Conservation (phyloP, 1,140 invertebrate species). For the Drosophila takahashii region DNA sequence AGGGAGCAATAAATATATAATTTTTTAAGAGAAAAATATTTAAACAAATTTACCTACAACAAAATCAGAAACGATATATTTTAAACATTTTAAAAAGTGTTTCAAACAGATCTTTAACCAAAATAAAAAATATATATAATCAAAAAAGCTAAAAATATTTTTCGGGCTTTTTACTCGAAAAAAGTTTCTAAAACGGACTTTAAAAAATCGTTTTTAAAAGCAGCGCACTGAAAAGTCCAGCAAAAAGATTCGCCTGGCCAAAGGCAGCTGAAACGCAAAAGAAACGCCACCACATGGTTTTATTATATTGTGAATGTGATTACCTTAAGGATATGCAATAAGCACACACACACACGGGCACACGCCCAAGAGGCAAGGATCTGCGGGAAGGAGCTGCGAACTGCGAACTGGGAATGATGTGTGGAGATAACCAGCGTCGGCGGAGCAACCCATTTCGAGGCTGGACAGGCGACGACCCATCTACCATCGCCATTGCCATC, state of each 20-base stretch:
- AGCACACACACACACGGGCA: slow-evolving; percentile 55
- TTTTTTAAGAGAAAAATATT: too few species aligned
- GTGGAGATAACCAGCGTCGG: slow-evolving; percentile 40
- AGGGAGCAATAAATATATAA: too few species aligned
- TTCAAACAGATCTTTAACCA: too few species aligned
- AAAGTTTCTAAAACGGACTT: not conserved
- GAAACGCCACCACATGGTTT: slow-evolving; percentile 78
- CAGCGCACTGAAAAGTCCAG: not conserved
- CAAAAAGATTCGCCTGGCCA: slow-evolving; percentile 33
- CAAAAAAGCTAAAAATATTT: too few species aligned
- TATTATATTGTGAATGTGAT: slow-evolving; percentile 84
- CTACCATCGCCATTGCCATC: slow-evolving; percentile 21
- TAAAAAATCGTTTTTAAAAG: not conserved
- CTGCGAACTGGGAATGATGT: slow-evolving; percentile 38
- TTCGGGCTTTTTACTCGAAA: too few species aligned
- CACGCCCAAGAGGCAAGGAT: slow-evolving; percentile 10
- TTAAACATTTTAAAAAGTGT: too few species aligned
- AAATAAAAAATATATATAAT: too few species aligned
- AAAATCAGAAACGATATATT: too few species aligned
- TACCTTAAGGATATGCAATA: slow-evolving; percentile 83
- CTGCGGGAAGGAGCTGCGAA: not conserved
- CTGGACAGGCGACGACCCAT: slow-evolving; percentile 56
- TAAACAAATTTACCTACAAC: too few species aligned
- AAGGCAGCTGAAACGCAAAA: slow-evolving; percentile 66
- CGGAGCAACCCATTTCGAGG: slow-evolving; percentile 52